Base-by-base conservation (phyloP, 2,113 vertebrate species). In the Ophiodon elongatus region DNA sequence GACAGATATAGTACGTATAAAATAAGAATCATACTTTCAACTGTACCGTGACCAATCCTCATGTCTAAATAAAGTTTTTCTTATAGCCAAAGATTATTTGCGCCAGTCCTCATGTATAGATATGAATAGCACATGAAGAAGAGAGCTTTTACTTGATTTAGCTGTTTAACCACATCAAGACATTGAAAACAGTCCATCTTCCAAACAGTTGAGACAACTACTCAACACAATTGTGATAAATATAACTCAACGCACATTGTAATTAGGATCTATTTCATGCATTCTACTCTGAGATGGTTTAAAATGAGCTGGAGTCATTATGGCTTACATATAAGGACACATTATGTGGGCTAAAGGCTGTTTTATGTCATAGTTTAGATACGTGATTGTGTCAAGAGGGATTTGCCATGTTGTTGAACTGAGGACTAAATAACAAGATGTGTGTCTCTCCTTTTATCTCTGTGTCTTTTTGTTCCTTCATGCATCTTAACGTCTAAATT, bases 331-430 rank as follows among this genome's bases (percentile, higher is more conserved):
- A 54, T 73, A 21, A 75, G 21, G 72, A 25, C 10, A 56, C 23
- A 8, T 25, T 25, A 27, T 19, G 10, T 33, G 0, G 0, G 9
- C 17, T 41, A 50, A 83, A 73, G 41, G 71, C 9, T 39, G 43
- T 76, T 83, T 83, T 33, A 17, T 73, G 35, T 74, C 43, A 82
- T 50, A 80, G 29, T 76, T 86, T 50, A 33, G 54, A 80, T 83
- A 83, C 73, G 39, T 10, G 39, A 70, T 52, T 31, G 65, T 60
- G 52, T 72, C 6, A 64, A 64, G 35, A 73, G 25, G 74, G 25
- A 76, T 67, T 59, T 39, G 2, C 2, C 47, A 23, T 60, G 9
- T 27, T 73, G 73, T 57, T 41, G 23, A 56, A 76, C n/a, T 69
- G 25, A 75, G 77, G 60, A 63, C 75, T 19, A 71, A 82, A 75